Base-by-base conservation (phyloP, 2,113 vertebrate species). In the Vidua macroura region DNA sequence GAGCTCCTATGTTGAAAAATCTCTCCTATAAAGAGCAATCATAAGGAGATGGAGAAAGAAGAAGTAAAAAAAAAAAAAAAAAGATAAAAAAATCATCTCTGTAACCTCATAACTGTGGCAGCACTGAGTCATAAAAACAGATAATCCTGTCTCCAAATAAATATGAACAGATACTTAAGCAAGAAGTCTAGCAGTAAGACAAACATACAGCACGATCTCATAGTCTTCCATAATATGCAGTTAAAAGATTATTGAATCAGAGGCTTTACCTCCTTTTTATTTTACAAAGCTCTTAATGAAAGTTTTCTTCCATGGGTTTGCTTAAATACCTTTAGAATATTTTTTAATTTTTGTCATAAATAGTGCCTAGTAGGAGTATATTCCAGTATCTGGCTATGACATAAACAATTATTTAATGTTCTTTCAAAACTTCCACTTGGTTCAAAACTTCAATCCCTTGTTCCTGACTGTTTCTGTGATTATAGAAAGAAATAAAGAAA, bases 51-150 rank as follows among this genome's bases (percentile, higher is more conserved):
- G 10, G 2, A 12, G 22, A 73, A 44, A 44, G 13, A 37, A 60
- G 6, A 2, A 16, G 1, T 1, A 2, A 5, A 21, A 43, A 41
- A 35, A 10, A 14, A 30, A 43, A 59, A 28, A 14, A 30, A 35
- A 43, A 59, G 21, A 31, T 30, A 25, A 18, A 21, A 64, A 59
- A 67, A 72, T 49, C 3, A 39, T 31, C 16, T 85, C 46, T 80
- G 58, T 18, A 39, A 83, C 39, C n/a, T 86, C 44, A 44, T 35
- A 86, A 43, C 53, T 77, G 52, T 13, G 18, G 43, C 5, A 10
- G 43, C 33, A 64, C 13, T 72, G 39, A 85, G 20, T 58, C n/a
- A 88, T 31, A 70, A 70, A 69, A 87, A 67, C 39, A 3, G 12
- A 41, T 14, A 85, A 1, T 63, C 15, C 35, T 53, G 9, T 30